These are phyloP conservation scores for Hiodon tergisus DNA, from an alignment of 2,113 vertebrate species.

Conservation along the genomic window DNA sequence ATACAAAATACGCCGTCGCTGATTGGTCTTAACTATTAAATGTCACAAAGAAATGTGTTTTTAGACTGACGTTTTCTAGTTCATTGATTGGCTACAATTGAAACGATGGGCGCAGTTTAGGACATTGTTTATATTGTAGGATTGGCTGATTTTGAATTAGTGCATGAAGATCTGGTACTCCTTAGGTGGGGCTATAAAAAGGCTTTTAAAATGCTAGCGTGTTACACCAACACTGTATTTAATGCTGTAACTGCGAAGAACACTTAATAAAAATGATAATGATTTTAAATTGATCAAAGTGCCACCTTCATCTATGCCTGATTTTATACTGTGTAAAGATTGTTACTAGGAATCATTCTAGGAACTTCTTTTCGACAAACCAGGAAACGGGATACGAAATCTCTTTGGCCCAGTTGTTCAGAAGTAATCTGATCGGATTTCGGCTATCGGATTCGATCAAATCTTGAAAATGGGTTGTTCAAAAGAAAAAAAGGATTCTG, in stretches of 20 bases:
- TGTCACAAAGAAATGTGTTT: slow-evolving; percentile 27
- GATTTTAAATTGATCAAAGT: background rate
- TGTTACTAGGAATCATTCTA: too few relatives aligned
- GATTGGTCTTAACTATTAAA: slow-evolving; percentile 30
- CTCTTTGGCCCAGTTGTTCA: too few relatives aligned
- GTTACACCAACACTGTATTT: too few relatives aligned
- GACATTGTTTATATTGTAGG: slow-evolving; percentile 29
- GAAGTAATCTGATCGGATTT: too few relatives aligned
- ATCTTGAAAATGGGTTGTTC: too few relatives aligned
- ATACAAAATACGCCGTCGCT: slow-evolving; percentile 10
- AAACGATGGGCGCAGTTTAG: slow-evolving; percentile 26
- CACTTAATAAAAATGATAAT: background rate
- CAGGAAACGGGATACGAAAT: too few relatives aligned
- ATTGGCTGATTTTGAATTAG: slow-evolving; percentile 33
- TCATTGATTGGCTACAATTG: slow-evolving; percentile 1
- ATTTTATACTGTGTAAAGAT: too few relatives aligned
- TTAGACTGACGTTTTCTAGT: background rate
- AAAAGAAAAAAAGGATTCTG: too few relatives aligned
- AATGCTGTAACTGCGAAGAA: too few relatives aligned
- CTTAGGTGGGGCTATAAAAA: background rate
- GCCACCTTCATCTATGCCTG: too few relatives aligned
- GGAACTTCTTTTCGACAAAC: too few relatives aligned
- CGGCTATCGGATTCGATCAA: too few relatives aligned
- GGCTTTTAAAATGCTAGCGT: background rate
- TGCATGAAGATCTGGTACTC: background rate